Conservation (phyloP, 1,140 invertebrate species). For the Drepana arcuata region DNA sequence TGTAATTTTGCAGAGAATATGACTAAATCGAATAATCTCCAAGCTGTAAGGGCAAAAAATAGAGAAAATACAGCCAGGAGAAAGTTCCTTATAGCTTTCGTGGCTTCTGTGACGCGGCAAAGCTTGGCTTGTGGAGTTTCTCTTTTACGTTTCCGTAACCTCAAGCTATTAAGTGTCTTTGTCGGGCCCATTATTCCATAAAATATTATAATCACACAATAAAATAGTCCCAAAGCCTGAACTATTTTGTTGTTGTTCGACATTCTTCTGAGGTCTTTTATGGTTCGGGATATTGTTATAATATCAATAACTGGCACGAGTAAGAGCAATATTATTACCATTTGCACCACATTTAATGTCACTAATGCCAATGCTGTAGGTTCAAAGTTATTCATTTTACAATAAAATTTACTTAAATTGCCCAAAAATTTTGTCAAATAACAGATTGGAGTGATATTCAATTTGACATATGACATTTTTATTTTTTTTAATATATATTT, state of each 20-base stretch:
- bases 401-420: too few species aligned
- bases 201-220: conserved; percentile 19
- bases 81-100: conserved; percentile 35
- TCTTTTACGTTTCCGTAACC: conserved; percentile 7
- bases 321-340: conserved; percentile 29
- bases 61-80: conserved; percentile 36
- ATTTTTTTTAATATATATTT: too few species aligned
- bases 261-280: conserved; percentile 16
- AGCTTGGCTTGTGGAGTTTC: conserved; percentile 21
- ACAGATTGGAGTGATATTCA: too few species aligned
- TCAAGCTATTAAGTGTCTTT: conserved; percentile 23
- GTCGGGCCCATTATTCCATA: conserved; percentile 29
- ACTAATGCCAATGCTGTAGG: too few species aligned
- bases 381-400: too few species aligned
- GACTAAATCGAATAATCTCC: conserved; percentile 33
- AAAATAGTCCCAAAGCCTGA: conserved; percentile 4
- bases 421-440: too few species aligned
- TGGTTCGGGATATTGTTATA: conserved; percentile 23
- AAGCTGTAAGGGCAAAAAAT: conserved; percentile 28
- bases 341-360: conserved; percentile 34
- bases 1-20: conserved; percentile 42
- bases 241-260: conserved; percentile 8
- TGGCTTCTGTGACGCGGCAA: conserved; percentile 20
- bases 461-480: too few species aligned
- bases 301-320: conserved; percentile 31